A percentile compares a stretch with the other conserved stretches of the same genome.
These are phyloP conservation scores for Cyanocitta stelleri DNA, from an alignment of 2,113 vertebrate species.

Conservation along the genomic window DNA sequence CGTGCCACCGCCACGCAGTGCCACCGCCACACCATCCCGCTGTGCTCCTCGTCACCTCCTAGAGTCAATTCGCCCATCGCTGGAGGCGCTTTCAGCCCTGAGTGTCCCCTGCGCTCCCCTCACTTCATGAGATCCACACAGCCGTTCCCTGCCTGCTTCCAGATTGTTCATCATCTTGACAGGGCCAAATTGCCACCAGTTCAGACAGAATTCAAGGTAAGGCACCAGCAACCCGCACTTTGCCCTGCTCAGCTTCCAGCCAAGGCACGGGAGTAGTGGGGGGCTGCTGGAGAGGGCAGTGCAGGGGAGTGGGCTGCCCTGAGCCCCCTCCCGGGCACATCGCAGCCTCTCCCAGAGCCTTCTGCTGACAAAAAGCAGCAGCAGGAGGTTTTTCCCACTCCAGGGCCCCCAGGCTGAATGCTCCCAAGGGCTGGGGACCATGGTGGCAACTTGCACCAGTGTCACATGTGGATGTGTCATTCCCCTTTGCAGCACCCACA, in stretches of 20 bases:
- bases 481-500: background rate
- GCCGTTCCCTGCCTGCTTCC: background rate
- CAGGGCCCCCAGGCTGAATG: background rate
- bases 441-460: rapidly evolving
- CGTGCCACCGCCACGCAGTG: background rate
- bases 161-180: background rate
- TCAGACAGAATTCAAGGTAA: background rate
- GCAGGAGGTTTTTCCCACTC: background rate
- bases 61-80: background rate
- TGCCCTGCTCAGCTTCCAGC: background rate
- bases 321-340: background rate
- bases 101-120: background rate
- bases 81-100: background rate
- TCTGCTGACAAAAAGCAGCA: background rate
- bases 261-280: background rate
- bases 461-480: background rate
- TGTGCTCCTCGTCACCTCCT: background rate
- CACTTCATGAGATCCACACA: background rate
- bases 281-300: background rate
- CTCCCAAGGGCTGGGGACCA: background rate
- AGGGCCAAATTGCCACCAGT: background rate
- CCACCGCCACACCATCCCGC: rapidly evolving
- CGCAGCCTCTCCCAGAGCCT: background rate
- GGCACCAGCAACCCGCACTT: background rate
- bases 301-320: background rate